These are phyloP conservation scores for Dysdera silvatica DNA, from an alignment of 1,140 invertebrate species.

Conservation along the genomic window DNA sequence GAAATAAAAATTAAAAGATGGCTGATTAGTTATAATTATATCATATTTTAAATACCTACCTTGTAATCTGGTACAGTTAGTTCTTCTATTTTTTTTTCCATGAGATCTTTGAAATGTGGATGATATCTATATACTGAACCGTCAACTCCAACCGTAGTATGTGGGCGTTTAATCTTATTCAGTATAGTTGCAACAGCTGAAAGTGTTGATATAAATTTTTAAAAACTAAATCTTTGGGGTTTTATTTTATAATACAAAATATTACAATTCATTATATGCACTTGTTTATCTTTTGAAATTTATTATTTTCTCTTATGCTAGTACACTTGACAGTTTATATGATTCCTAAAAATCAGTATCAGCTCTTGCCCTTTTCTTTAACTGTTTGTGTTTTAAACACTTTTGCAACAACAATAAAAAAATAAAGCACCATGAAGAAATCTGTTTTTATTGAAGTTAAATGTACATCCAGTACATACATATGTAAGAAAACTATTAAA, in stretches of 20 bases:
- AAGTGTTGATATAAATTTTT: background rate
- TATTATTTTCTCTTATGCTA: background rate
- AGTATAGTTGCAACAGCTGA: conserved; percentile 51
- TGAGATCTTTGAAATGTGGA: conserved; percentile 91
- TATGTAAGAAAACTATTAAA: no score
- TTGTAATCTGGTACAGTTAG: conserved; percentile 54
- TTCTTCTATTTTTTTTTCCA: conserved; percentile 81
- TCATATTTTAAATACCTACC: conserved; percentile 6
- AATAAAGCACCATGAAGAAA: no score
- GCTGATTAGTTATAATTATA: background rate
- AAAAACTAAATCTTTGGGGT: background rate
- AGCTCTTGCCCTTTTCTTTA: no score
- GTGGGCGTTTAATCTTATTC: conserved; percentile 68
- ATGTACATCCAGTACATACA: no score
- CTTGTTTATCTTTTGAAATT: background rate
- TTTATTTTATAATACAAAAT: background rate
- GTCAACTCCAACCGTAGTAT: conserved; percentile 92
- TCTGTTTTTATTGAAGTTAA: no score
- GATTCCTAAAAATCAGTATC: no score
- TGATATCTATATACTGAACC: conserved; percentile 97
- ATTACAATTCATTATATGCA: background rate
- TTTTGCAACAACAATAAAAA: no score
- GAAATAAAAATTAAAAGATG: no score
- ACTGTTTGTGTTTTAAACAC: no score
- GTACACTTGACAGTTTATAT: no score